Conservation (phyloP, 1,140 invertebrate species). For the Drosophila tani region DNA sequence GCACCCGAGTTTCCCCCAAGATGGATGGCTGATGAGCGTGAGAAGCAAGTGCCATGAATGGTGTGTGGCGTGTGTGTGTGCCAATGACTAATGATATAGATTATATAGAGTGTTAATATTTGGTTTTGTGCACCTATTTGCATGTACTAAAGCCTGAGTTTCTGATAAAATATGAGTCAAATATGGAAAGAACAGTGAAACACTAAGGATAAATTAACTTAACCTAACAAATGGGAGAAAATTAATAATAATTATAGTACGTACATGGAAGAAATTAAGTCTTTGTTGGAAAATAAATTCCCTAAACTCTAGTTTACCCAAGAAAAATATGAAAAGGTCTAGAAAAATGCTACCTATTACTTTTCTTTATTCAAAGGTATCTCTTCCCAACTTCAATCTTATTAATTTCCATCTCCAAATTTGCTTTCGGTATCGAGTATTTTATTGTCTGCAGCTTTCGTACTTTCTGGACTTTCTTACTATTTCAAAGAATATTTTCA, state of each 20-base stretch:
- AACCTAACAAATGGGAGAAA: neutral
- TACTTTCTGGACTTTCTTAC: too few species aligned
- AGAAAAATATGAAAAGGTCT: too few species aligned
- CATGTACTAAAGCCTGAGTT: neutral
- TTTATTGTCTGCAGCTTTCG: too few species aligned
- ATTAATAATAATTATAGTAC: neutral
- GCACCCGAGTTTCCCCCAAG: slow-evolving; percentile 10
- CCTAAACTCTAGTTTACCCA: neutral
- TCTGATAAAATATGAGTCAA: too few species aligned
- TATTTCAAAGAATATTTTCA: too few species aligned
- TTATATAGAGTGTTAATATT: slow-evolving; percentile 7
- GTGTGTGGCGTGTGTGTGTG: neutral
- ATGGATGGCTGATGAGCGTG: slow-evolving; percentile 32
- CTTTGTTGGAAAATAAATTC: neutral
- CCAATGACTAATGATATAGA: slow-evolving; percentile 26
- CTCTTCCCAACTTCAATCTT: too few species aligned
- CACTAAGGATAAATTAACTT: too few species aligned
- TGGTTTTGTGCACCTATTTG: slow-evolving; percentile 2
- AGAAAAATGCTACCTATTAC: too few species aligned
- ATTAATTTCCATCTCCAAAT: too few species aligned
- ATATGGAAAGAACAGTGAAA: too few species aligned
- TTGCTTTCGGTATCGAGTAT: too few species aligned
- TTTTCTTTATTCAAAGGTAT: too few species aligned
- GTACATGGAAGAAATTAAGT: neutral
- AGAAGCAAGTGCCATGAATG: slow-evolving; percentile 17